Base-by-base conservation (phyloP, 2,113 vertebrate genomes). In the Cisticola juncidis region DNA sequence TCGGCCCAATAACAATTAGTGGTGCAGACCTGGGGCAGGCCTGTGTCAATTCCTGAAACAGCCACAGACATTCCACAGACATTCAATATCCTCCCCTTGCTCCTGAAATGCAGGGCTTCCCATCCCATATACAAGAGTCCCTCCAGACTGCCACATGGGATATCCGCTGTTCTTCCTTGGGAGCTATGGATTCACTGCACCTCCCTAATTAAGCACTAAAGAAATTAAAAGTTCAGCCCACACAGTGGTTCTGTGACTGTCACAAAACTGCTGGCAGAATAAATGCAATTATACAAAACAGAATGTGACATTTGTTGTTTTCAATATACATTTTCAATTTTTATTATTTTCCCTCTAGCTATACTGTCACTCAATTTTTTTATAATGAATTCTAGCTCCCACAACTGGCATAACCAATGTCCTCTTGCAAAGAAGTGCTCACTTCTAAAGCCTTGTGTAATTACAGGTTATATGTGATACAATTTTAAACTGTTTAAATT, bases 1-100 rank as follows among this genome's bases (percentile, higher is more conserved):
- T 29, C 64, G 81, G 38, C 61, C 51, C 40, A 36, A 0, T 8
- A 31, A 16, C 1, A 35, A 23, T 0, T 2, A 33, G n/a, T 21
- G 79, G 14, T 72, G 29, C 60, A 84, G 74, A 23, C 1, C 23
- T 1, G 11, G 38, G 24, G 20, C 48, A 54, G 23, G 58, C 25
- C 8, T 50, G n/a, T 31, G 76, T 31, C 14, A 35, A 18, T 6
- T 17, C 28, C 45, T 40, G 33, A 23, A 65, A 65, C 3, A 25
- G 23, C 3, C 25, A 42, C n/a, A n/a, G n/a, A n/a, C n/a, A n/a
- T n/a, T 78, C 47, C 38, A 50, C 26, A 53, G 35, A 76, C 26
- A 48, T 10, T 50, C 33, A 11, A 1, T 23, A 50, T 40, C 54
- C 68, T 88, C 47, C 48, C 22, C 20, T 58, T 1, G 0, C 4